Evolutionary conservation across 2,888 invertebrate species (phyloP).

Genomic region (Adineta ricciae): DNA sequence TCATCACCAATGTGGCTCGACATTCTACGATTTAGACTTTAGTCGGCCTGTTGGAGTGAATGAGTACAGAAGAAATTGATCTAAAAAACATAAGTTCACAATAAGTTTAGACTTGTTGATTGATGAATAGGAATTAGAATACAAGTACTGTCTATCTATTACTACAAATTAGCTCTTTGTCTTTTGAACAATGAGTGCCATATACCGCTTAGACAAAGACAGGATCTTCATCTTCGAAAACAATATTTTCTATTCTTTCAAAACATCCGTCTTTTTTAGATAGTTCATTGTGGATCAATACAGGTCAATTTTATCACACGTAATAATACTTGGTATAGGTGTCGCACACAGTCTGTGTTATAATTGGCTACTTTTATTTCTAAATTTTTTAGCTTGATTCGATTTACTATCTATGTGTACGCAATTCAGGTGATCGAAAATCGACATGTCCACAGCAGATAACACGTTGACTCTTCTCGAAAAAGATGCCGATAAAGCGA

Average conservation of each 20-base stretch:
- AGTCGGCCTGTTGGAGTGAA: neutral
- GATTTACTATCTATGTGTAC: too few relatives aligned
- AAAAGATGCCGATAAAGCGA: constrained; percentile 32
- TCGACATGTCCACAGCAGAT: neutral
- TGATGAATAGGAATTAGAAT: neutral
- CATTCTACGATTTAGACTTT: neutral
- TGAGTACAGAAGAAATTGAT: neutral
- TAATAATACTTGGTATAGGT: neutral
- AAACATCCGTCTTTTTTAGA: neutral
- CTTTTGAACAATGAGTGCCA: neutral
- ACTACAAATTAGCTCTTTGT: neutral
- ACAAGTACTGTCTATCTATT: neutral
- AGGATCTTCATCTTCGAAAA: neutral
- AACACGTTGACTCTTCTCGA: constrained; percentile 6
- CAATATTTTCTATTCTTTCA: neutral
- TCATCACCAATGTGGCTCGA: neutral
- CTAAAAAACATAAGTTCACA: too few relatives aligned
- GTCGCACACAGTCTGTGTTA: neutral
- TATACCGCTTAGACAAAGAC: neutral
- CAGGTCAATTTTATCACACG: too few relatives aligned
- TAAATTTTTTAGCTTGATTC: neutral
- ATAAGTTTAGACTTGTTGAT: too few relatives aligned
- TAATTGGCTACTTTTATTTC: neutral
- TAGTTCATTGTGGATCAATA: neutral
- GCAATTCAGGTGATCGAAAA: too few relatives aligned